Conservation (phyloP, 2,113 vertebrate genomes). For the Chaetops frenatus region DNA sequence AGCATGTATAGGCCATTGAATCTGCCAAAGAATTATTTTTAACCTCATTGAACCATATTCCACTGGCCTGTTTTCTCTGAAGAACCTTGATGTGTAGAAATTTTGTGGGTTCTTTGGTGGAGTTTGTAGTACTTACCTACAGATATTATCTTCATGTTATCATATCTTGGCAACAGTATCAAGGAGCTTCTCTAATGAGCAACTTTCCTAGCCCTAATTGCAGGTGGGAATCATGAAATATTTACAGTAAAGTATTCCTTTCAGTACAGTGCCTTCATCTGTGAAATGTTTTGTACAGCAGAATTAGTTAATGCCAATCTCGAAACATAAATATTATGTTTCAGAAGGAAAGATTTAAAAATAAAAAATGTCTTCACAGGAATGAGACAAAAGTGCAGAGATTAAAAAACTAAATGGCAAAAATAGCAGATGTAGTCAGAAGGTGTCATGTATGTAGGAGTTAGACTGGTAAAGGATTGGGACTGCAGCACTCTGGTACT, state of each 20-base stretch:
- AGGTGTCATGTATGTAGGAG: neutral
- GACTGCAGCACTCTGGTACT: neutral
- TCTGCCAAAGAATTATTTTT: constrained; percentile 46
- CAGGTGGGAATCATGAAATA: constrained; percentile 10
- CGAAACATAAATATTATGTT: constrained; percentile 24
- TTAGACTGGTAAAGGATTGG: neutral
- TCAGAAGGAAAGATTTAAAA: neutral
- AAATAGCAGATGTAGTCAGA: constrained; percentile 23
- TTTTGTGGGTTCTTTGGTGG: neutral
- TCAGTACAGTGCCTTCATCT: neutral
- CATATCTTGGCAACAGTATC: constrained; percentile 39
- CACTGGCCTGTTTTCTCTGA: neutral
- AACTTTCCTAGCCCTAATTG: constrained; percentile 24
- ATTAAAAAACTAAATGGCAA: neutral
- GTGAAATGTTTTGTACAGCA: neutral
- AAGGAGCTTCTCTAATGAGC: constrained; percentile 26
- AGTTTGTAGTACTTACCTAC: constrained; percentile 4
- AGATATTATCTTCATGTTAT: constrained; percentile 37
- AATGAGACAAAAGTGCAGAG: neutral
- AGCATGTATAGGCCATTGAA: neutral
- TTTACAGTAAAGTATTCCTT: constrained; percentile 32
- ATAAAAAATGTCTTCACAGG: neutral
- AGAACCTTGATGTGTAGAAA: constrained; percentile 17
- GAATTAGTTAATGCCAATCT: constrained; percentile 12
- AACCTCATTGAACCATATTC: constrained; percentile 9